A percentile compares a stretch with the other conserved stretches of the same genome.
phyloP scores from a whole-genome alignment of 2,797 vertebrate species.

The Enteromius afrohamiltoni region DNA sequence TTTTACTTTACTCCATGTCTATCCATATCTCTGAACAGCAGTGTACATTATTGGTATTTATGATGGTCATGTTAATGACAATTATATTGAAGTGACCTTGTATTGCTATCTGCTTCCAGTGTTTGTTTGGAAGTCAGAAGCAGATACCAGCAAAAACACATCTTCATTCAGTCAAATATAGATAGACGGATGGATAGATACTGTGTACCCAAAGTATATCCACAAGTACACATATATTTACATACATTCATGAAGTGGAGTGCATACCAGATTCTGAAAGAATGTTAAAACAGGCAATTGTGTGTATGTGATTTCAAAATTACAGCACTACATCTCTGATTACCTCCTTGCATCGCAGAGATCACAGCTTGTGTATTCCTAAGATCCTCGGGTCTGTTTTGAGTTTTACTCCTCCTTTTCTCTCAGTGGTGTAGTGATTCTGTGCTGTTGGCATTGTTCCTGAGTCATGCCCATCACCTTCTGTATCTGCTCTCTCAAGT shows the following conservation, averaged over 20 bases:
- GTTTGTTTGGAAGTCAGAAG: background rate
- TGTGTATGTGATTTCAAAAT: constrained; percentile 42
- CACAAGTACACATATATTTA: constrained; percentile 18
- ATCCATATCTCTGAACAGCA: background rate
- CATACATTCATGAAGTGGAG: background rate
- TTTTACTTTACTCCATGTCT: background rate
- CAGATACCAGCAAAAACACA: background rate
- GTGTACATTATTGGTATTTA: background rate
- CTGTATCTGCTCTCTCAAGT: constrained; percentile 67
- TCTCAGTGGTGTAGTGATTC: constrained; percentile 24
- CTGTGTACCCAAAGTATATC: background rate
- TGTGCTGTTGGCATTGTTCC: constrained; percentile 60
- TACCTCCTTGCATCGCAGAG: constrained; percentile 12
- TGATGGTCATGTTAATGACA: background rate
- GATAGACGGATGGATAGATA: too few relatives aligned
- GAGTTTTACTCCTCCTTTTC: constrained; percentile 12
- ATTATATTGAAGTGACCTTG: background rate
- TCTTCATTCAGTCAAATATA: background rate
- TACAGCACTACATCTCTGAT: constrained; percentile 5
- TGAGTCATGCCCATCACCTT: constrained; percentile 68
- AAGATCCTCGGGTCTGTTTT: constrained; percentile 20
- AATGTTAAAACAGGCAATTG: background rate
- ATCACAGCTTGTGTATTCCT: constrained; percentile 15
- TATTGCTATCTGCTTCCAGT: background rate
- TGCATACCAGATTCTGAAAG: background rate